Evolutionary conservation across 2,113 vertebrate genomes (phyloP).

Genomic region (Phalacrocorax carbo): DNA sequence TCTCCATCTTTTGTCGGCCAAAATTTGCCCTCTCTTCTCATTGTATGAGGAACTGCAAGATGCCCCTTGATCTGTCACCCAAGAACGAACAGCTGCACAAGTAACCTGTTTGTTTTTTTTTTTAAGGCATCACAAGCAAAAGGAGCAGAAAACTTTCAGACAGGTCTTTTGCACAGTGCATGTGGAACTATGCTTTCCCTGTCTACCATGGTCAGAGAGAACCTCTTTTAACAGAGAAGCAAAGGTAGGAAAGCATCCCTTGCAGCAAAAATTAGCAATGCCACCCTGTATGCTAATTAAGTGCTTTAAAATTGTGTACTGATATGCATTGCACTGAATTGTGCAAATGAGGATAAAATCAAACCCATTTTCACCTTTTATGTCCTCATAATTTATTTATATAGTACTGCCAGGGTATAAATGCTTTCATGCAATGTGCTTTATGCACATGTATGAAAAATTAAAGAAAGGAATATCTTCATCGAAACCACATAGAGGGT

Average conservation of each 20-base stretch:
- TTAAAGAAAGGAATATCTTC: not conserved
- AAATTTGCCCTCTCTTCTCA: slow-evolving; percentile 12
- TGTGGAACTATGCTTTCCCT: not conserved
- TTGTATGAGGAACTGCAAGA: not conserved
- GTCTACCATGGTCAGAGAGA: not conserved
- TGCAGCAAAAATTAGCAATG: not conserved
- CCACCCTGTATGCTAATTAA: not conserved
- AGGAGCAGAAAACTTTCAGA: not conserved
- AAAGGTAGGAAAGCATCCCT: not conserved
- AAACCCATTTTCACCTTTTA: not conserved
- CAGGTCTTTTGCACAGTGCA: not conserved
- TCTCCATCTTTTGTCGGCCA: not conserved
- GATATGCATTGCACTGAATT: not conserved
- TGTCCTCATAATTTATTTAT: not conserved
- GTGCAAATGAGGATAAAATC: not conserved
- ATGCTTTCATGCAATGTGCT: not conserved
- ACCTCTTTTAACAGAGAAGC: not conserved
- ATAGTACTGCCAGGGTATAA: not conserved
- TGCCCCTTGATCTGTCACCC: slow-evolving; percentile 3
- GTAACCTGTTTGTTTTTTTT: not conserved
- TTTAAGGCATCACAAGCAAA: not conserved
- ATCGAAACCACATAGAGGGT: not conserved
- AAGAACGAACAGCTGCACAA: not conserved
- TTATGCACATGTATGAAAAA: not conserved
- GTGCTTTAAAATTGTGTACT: not conserved